Evolutionary conservation across 2,888 invertebrate genomes (phyloP).

Genomic region (Sinodicranocentrus sp.): DNA sequence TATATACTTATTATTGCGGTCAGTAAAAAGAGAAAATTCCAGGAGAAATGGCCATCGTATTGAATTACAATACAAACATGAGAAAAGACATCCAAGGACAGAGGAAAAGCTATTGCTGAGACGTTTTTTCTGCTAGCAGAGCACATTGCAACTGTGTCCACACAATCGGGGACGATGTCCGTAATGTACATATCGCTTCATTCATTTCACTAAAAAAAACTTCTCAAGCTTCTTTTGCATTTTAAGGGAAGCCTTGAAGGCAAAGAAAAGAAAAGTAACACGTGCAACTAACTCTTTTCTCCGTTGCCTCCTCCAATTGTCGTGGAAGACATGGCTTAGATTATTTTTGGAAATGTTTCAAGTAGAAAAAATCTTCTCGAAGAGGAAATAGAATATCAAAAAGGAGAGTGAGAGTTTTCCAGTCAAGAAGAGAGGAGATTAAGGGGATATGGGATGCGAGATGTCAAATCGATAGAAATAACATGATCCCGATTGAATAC

Average conservation of each 20-base stretch:
- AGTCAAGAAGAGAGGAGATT: slow-evolving; percentile 4
- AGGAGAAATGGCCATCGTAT: not conserved
- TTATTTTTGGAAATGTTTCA: slow-evolving; percentile 18
- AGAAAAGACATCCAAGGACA: not conserved
- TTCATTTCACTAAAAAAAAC: slow-evolving; percentile 16
- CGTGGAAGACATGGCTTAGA: slow-evolving; percentile 3
- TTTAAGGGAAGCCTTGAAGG: not conserved
- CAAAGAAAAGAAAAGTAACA: slow-evolving; percentile 26
- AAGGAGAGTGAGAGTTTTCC: not conserved
- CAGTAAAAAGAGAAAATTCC: not conserved
- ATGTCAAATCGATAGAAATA: slow-evolving; percentile 74
- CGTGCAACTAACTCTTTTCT: slow-evolving; percentile 56
- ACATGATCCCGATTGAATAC: slow-evolving; percentile 37
- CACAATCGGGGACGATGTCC: not conserved
- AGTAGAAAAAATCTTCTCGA: not conserved
- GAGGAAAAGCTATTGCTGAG: not conserved
- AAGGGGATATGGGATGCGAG: slow-evolving; percentile 53
- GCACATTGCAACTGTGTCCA: slow-evolving; percentile 21
- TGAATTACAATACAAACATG: slow-evolving; percentile 10
- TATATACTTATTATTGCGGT: slow-evolving; percentile 4
- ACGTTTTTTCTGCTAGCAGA: not conserved
- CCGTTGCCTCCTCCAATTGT: not conserved
- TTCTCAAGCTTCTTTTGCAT: not conserved
- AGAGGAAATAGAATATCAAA: not conserved
- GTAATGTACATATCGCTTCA: slow-evolving; percentile 33